Conservation (phyloP, 2,113 vertebrate species). For the Nesogale talazaci region DNA sequence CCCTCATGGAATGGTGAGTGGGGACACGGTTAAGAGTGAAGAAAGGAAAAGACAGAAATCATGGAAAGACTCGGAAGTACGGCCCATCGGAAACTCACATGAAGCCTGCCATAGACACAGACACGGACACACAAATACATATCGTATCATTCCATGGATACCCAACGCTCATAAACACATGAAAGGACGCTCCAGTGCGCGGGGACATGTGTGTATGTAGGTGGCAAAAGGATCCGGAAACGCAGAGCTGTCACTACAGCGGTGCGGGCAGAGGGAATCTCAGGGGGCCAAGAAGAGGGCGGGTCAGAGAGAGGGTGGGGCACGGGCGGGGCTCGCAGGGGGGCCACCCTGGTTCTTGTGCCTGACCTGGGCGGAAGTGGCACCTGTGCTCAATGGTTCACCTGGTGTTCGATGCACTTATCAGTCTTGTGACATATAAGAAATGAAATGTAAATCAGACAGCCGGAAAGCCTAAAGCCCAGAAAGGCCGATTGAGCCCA, state of each 20-base stretch:
- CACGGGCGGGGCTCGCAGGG: no score
- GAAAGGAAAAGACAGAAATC: background rate
- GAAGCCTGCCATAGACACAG: no score
- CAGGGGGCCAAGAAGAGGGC: no score
- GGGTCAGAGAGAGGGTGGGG: no score
- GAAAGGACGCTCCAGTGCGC: background rate
- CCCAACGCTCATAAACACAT: background rate
- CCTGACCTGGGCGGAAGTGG: background rate
- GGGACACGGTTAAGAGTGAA: no score
- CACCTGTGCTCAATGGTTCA: background rate
- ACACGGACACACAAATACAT: no score
- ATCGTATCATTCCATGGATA: no score
- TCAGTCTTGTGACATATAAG: background rate
- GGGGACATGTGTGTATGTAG: no score
- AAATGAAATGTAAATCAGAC: background rate
- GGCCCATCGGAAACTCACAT: no score
- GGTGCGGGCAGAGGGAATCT: no score
- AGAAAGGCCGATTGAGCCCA: background rate
- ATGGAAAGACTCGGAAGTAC: background rate
- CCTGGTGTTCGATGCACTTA: background rate
- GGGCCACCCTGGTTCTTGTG: background rate
- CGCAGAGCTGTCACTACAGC: no score
- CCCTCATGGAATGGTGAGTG: background rate
- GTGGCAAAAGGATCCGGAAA: no score
- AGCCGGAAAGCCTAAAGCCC: background rate